These are phyloP conservation scores for Ibycter americanus DNA, from an alignment of 2,797 vertebrate genomes.

Conservation along the genomic window DNA sequence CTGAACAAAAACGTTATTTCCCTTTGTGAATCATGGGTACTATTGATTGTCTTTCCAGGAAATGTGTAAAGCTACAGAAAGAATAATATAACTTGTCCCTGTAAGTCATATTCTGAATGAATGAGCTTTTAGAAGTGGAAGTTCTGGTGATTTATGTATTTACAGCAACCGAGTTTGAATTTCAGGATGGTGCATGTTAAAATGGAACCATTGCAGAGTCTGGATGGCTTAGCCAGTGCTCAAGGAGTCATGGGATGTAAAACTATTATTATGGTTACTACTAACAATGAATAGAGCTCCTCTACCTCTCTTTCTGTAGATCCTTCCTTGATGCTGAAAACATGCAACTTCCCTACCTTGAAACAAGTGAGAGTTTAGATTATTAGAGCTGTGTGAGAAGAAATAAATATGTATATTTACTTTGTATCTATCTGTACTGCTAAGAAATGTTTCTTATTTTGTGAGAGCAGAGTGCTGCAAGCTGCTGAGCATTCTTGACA, in stretches of 20 bases:
- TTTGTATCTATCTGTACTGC: neutral
- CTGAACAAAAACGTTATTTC: constrained; percentile 25
- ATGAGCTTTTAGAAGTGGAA: constrained; percentile 17
- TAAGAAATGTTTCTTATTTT: neutral
- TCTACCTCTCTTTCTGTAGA: neutral
- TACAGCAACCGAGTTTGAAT: neutral
- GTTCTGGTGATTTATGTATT: constrained; percentile 40
- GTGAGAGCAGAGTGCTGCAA: neutral
- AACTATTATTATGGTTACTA: neutral
- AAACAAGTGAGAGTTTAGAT: neutral
- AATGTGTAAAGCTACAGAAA: constrained; percentile 20
- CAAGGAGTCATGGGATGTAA: neutral
- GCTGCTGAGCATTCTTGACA: neutral
- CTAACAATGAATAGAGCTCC: neutral
- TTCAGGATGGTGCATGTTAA: constrained; percentile 38
- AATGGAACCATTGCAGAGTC: neutral
- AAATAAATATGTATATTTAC: neutral
- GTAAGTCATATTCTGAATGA: constrained; percentile 42
- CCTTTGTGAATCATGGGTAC: constrained; percentile 10
- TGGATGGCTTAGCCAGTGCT: constrained; percentile 17
- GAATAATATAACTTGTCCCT: neutral
- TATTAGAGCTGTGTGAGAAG: neutral
- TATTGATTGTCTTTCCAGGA: constrained; percentile 48
- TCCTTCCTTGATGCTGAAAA: neutral
- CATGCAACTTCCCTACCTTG: neutral